Conservation (phyloP, 2,888 invertebrate genomes). For the Pantelozetes paolii region DNA sequence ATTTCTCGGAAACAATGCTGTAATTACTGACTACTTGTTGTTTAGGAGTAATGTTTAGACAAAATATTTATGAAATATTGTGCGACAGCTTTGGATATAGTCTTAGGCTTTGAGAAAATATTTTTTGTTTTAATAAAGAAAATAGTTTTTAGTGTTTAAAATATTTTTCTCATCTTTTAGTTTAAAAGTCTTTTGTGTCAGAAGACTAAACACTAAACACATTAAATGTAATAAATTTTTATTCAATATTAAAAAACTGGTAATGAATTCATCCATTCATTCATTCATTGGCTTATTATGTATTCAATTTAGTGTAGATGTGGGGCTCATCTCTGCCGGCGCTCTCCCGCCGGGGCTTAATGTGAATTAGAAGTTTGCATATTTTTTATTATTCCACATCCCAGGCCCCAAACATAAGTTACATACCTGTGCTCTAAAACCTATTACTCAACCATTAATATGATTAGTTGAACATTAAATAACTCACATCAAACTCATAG, state of each 20-base stretch:
- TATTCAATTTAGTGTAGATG: no score
- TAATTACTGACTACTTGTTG: no score
- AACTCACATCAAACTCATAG: background rate
- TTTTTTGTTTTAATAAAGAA: conserved; percentile 4
- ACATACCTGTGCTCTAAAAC: background rate
- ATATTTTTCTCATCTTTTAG: background rate
- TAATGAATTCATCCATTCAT: background rate
- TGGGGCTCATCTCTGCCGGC: background rate
- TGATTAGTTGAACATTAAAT: conserved; percentile 7
- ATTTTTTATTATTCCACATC: no score
- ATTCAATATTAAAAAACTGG: background rate
- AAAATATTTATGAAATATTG: no score
- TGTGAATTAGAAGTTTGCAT: conserved; percentile 17
- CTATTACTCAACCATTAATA: conserved; percentile 14
- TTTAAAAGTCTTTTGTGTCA: background rate
- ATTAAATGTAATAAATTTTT: background rate
- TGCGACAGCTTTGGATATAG: no score
- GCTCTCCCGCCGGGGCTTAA: conserved; percentile 8
- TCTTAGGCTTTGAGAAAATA: background rate
- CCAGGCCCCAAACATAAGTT: background rate
- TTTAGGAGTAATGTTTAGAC: no score
- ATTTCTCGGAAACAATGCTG: no score
- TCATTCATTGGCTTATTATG: no score
- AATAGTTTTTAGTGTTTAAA: background rate
- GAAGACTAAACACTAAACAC: background rate